A percentile compares a stretch with the other conserved stretches of the same genome.
Conservation (phyloP, 2,797 vertebrate species). For the Arctocebus calabarensis region DNA sequence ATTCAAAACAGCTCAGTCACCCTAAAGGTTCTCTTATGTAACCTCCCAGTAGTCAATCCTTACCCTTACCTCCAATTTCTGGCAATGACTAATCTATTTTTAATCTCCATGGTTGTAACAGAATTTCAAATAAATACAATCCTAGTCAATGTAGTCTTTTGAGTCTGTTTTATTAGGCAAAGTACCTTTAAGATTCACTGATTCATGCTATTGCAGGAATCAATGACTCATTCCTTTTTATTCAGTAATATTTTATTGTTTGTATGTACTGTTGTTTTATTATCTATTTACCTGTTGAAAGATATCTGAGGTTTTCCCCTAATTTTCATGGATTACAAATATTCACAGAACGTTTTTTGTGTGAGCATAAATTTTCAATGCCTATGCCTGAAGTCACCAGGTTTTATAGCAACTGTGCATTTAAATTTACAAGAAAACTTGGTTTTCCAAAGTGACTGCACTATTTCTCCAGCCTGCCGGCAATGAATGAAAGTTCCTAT, state of each 20-base stretch:
- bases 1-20: background rate
- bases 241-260: background rate
- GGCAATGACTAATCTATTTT: background rate
- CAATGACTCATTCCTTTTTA: background rate
- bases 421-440: background rate
- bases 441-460: background rate
- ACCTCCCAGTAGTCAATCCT: background rate
- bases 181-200: background rate
- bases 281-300: background rate
- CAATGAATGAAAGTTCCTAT: background rate
- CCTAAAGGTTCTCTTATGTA: background rate
- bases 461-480: background rate
- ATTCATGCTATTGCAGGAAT: background rate
- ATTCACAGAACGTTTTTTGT: background rate
- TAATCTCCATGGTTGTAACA: background rate
- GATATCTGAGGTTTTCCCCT: background rate
- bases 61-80: background rate
- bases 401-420: background rate
- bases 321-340: background rate
- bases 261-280: background rate
- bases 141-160: background rate
- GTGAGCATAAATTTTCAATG: background rate
- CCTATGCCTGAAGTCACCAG: background rate
- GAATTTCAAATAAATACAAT: background rate
- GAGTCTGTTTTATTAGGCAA: background rate